Conservation (phyloP, 1,140 invertebrate genomes). For the Lineus longissimus region DNA sequence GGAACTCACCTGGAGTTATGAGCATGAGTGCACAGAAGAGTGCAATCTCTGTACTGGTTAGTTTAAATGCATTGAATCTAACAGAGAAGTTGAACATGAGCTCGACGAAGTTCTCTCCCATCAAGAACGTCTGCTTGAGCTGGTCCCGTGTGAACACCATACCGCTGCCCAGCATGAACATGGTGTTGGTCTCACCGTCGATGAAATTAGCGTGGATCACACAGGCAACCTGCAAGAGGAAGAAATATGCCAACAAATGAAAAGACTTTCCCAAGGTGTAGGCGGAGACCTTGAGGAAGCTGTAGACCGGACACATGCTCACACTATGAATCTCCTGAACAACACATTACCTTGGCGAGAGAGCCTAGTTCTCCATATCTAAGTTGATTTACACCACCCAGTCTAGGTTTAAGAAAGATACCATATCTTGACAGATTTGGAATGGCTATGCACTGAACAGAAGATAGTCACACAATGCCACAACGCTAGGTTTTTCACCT, state of each 20-base stretch:
- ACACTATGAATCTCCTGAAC: no score
- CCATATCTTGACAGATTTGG: no score
- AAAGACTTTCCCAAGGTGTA: neutral
- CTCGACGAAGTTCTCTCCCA: conserved; percentile 71
- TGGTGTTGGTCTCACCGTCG: conserved; percentile 45
- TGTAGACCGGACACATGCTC: no score
- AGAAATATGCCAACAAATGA: neutral
- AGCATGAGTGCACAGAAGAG: conserved; percentile 93
- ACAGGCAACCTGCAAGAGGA: conserved; percentile 45
- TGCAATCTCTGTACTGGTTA: conserved; percentile 87
- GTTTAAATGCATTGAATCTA: conserved; percentile 82
- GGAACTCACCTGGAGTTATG: conserved; percentile 73
- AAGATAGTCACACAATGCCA: no score
- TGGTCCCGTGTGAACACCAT: conserved; percentile 43
- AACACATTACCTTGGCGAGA: no score
- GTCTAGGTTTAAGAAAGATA: no score
- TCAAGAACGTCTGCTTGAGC: conserved; percentile 45
- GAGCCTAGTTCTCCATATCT: no score
- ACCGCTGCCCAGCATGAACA: conserved; percentile 41
- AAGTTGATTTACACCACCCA: no score
- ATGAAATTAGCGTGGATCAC: conserved; percentile 50
- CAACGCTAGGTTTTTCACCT: no score
- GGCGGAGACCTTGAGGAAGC: neutral
- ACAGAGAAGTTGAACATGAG: conserved; percentile 97
- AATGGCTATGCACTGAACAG: no score